Evolutionary conservation across 1,140 invertebrate species (phyloP), one percentile per base, ranked within the genome.

Genomic region (Drosophila arizonae): DNA sequence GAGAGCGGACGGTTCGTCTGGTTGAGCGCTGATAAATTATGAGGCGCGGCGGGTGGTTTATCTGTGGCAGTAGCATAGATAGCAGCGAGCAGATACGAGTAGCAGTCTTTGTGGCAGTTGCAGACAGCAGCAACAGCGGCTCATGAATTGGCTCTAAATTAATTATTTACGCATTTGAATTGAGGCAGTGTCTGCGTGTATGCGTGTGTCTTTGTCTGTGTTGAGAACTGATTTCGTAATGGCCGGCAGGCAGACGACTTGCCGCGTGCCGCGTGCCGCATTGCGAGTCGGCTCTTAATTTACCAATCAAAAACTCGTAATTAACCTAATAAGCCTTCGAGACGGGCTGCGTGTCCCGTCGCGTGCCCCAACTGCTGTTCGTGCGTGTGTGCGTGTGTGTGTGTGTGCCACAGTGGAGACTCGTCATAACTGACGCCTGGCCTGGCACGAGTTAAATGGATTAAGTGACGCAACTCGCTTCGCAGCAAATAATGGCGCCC

Each of bases 231-330:
- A 86, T 86, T 86, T 87, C 79, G 82, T 87, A 86, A 87, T 63
- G 52, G 52, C 66, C 62, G 45, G 43, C 52, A 50, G 52, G 46
- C 69, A 58, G 62, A 13, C 69, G 61, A 54, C 70, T 73, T 72
- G 74, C 77, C 70, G 74, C 75, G 71, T 87, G 82, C 78, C 71
- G 79, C 77, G 74, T 77, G 58, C 76, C 72, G 80, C 48, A 67
- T 67, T 30, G 33, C 56, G 71, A 45, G 72, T 66, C 72, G 63
- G 60, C 68, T 70, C 84, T 86, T 87, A 86, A 86, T 86, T 86
- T 86, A 87, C 82, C 82, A 86, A 86, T 86, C 82, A 86, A 86
- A 87, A 87, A 86, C 76, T 86, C 82, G 76, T 86, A 86, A 86
- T 86, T 86, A 87, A 86, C 82, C 84, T 87, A 86, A 86, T 86